Percentiles rank a stretch among this genome's conserved stretches.
Conservation (phyloP, 2,113 vertebrate genomes). For the Notechis scutatus region DNA sequence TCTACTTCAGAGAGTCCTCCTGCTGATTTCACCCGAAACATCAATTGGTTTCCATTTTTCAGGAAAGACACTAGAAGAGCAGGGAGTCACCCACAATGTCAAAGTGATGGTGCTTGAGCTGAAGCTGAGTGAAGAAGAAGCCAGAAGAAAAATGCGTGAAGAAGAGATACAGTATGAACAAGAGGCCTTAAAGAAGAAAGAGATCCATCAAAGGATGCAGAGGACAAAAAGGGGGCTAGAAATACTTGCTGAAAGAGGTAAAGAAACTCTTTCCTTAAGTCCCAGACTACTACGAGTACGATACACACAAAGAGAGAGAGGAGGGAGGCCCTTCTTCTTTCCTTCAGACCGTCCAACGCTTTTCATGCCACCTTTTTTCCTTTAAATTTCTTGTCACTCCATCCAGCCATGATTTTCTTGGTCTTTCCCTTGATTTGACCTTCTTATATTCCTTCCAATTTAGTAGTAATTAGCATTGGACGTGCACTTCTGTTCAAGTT, state of each 20-base stretch:
- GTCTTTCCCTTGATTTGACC: not conserved
- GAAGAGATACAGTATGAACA: constrained; percentile 70
- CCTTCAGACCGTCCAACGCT: not conserved
- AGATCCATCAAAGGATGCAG: constrained; percentile 72
- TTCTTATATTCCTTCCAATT: not conserved
- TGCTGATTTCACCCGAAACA: not conserved
- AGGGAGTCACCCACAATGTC: constrained; percentile 86
- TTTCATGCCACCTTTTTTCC: not conserved
- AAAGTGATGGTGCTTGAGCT: constrained; percentile 87
- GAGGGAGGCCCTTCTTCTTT: not conserved
- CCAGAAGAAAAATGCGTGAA: constrained; percentile 62
- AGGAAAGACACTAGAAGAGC: constrained; percentile 82
- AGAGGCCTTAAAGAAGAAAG: constrained; percentile 68
- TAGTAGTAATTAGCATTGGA: not conserved
- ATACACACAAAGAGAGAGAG: fast-evolving
- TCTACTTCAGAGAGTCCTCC: not conserved
- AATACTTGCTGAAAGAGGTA: constrained; percentile 90
- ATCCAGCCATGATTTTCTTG: not conserved
- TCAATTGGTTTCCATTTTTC: not conserved
- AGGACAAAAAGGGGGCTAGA: constrained; percentile 87
- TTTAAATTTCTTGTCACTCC: not conserved
- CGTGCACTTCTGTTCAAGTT: not conserved
- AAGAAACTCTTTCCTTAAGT: not conserved
- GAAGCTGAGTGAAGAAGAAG: constrained; percentile 78
- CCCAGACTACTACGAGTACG: not conserved